Conservation (phyloP, 2,888 invertebrate species). For the Ophioninae sp. region DNA sequence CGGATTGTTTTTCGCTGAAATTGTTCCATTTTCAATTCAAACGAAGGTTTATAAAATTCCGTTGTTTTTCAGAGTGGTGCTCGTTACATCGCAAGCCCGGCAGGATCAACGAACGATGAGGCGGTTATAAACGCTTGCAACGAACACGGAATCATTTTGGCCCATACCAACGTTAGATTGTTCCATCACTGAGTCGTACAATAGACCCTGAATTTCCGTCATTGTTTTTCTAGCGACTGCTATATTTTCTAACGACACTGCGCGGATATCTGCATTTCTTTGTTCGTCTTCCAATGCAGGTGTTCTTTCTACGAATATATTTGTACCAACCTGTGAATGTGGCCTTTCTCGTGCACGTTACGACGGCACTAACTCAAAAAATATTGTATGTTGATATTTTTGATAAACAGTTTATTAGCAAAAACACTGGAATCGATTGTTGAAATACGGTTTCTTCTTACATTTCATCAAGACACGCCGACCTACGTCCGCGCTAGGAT, state of each 20-base stretch:
- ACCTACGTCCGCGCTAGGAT: conserved; percentile 31
- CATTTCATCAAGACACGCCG: conserved; percentile 49
- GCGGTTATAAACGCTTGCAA: conserved; percentile 95
- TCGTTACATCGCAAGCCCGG: conserved; percentile 94
- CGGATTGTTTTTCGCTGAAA: too few relatives aligned
- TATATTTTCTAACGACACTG: not conserved
- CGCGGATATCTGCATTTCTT: conserved; percentile 17
- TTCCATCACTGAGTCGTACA: conserved; percentile 92
- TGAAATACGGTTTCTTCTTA: conserved; percentile 22
- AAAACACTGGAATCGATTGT: conserved; percentile 50
- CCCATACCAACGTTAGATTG: conserved; percentile 94
- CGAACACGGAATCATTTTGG: conserved; percentile 92
- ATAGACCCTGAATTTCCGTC: not conserved
- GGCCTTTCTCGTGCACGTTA: not conserved
- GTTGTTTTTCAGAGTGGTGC: conserved; percentile 92
- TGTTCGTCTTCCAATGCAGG: not conserved
- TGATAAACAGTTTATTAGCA: conserved; percentile 59
- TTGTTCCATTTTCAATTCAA: too few relatives aligned
- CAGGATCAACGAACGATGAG: conserved; percentile 96
- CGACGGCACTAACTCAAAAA: conserved; percentile 4
- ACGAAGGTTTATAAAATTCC: not conserved
- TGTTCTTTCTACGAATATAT: conserved; percentile 32
- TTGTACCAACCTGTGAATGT: conserved; percentile 17
- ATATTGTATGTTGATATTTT: conserved; percentile 41
- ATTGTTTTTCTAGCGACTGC: not conserved